phyloP scores from a whole-genome alignment of 2,888 invertebrate genomes.

The Pyralis farinalis region DNA sequence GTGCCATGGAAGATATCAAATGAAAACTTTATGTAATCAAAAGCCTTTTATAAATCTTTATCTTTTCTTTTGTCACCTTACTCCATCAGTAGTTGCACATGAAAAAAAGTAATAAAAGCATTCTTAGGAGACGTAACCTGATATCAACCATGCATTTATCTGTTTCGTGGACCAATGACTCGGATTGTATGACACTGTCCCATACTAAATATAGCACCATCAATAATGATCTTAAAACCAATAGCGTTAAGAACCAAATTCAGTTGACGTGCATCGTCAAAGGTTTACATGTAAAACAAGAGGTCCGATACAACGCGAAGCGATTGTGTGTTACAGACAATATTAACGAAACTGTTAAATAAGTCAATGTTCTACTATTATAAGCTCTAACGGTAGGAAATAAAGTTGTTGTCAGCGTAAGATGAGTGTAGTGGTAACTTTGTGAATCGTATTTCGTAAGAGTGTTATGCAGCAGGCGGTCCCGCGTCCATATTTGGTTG shows the following conservation, averaged over 20 bases:
- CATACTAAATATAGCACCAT: slow-evolving; percentile 22
- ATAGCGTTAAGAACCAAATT: slow-evolving; percentile 31
- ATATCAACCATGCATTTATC: slow-evolving; percentile 70
- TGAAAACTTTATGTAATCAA: too few species aligned
- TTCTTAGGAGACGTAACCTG: slow-evolving; percentile 52
- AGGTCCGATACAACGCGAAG: too few species aligned
- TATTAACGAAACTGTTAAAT: too few species aligned
- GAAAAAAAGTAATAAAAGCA: slow-evolving; percentile 40
- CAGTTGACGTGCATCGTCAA: slow-evolving; percentile 28
- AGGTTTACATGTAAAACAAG: slow-evolving; percentile 43
- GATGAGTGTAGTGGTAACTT: background rate
- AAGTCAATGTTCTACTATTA: too few species aligned
- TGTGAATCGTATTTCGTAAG: slow-evolving; percentile 28
- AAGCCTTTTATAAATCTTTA: too few species aligned
- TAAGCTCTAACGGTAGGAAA: too few species aligned
- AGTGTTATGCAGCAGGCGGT: slow-evolving; percentile 56
- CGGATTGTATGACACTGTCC: slow-evolving; percentile 68
- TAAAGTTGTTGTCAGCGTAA: too few species aligned
- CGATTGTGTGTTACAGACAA: too few species aligned
- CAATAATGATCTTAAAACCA: slow-evolving; percentile 26
- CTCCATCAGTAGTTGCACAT: slow-evolving; percentile 28
- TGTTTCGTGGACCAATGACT: slow-evolving; percentile 64
- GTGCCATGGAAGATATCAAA: too few species aligned
- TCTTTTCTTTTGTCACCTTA: background rate
- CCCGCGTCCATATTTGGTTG: slow-evolving; percentile 42